These are phyloP conservation scores for Macrosiphum euphorbiae DNA, from an alignment of 2,888 invertebrate species.

Conservation along the genomic window DNA sequence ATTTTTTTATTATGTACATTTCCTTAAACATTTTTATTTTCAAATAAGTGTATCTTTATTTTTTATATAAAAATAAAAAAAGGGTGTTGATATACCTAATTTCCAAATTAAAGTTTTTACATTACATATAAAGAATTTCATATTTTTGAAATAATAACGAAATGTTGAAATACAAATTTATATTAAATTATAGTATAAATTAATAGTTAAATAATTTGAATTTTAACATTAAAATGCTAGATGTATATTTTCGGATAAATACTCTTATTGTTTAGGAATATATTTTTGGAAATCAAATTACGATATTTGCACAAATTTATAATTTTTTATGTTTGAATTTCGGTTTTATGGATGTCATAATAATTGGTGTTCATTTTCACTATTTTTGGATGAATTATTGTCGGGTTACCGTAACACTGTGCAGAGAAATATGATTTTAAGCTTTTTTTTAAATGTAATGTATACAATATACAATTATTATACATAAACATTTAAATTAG, in stretches of 20 bases:
- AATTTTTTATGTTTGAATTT: neutral
- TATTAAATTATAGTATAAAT: neutral
- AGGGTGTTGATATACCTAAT: neutral
- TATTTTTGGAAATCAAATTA: neutral
- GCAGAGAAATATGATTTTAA: neutral
- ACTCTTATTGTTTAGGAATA: neutral
- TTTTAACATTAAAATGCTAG: neutral
- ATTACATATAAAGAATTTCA: neutral
- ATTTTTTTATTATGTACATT: neutral
- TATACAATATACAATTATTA: neutral
- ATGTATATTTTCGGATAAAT: neutral
- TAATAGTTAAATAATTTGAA: neutral
- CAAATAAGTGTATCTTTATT: too few relatives aligned
- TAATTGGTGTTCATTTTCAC: neutral
- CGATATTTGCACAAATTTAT: neutral
- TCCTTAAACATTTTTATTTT: neutral
- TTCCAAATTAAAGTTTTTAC: neutral
- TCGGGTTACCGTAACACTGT: neutral
- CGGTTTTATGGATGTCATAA: neutral
- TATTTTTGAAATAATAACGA: neutral
- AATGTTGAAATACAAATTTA: neutral
- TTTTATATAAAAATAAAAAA: neutral
- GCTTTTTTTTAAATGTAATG: neutral
- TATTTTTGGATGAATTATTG: neutral
- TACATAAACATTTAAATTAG: neutral